Evolutionary conservation across 2,888 invertebrate species (phyloP), one percentile per base, ranked within the genome.

Genomic region (Epistrophella euchroma): DNA sequence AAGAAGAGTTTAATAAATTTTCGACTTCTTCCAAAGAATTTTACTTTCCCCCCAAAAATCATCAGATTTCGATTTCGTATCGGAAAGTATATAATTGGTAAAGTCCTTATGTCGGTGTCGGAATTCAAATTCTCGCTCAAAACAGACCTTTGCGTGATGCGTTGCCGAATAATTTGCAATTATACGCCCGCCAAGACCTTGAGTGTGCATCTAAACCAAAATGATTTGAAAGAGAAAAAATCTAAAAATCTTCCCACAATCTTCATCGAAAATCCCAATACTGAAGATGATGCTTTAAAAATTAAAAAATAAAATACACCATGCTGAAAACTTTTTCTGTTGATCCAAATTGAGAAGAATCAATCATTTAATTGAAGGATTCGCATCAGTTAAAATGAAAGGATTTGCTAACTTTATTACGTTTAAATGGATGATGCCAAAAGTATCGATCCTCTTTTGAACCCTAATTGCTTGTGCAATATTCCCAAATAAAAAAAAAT

Each of bases 111-210:
- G 13, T 19, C 11, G 11, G 45, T 45, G 28, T 45, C 15, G 43
- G 15, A 22, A 72, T 25, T 52, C 35, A 35, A 50, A 68, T 52
- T 55, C 17, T 17, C 40, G 50, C 40, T n/a, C n/a, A 35, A 7
- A 62, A 75, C 13, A 22, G 79, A 79, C 88, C 88, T 88, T 91
- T 88, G 91, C 91, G 92, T 91, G 91, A 91, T 91, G 90, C 91
- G 91, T 91, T 91, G 90, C 91, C 90, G 89, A 91, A 90, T 82
- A 82, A 82, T 86, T 82, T 47, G 77, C 77, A 82, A 86, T 86
- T 82, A 86, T 86, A 86, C 82, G 82, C 86, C 86, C 82, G 86
- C 81, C 86, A 81, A 82, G 71, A 77, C 74, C 62, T 82, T 50
- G 82, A 77, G 86, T 82, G 86, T 66, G 78, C 82, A 74, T 11